Evolutionary conservation across 2,797 vertebrate genomes (phyloP).

Genomic region (Xerus rutilus): DNA sequence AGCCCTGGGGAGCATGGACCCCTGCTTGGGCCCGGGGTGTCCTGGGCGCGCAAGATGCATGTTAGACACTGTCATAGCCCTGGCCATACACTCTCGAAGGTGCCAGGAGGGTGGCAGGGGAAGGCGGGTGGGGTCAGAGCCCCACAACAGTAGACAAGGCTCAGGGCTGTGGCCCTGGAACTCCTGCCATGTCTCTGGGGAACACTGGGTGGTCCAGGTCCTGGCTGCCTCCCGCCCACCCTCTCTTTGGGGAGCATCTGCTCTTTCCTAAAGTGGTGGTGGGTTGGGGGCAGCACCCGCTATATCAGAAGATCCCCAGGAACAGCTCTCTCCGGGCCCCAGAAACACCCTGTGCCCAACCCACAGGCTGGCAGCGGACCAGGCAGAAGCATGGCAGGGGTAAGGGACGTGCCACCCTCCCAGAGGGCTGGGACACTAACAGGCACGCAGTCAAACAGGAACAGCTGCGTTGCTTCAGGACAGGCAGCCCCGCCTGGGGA

Average conservation of each 20-base stretch:
- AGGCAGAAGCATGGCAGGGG: not conserved
- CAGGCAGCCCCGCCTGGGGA: not conserved
- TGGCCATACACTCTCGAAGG: not conserved
- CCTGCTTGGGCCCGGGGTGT: not conserved
- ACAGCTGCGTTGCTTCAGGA: not conserved
- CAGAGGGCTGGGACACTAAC: rapidly evolving
- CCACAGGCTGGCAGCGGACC: not conserved
- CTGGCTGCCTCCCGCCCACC: not conserved
- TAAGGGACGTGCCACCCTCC: not conserved
- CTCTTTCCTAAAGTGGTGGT: not conserved
- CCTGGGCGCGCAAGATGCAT: rapidly evolving
- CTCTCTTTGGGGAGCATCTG: not conserved
- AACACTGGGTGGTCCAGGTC: not conserved
- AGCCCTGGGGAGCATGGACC: not conserved
- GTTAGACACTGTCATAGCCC: rapidly evolving
- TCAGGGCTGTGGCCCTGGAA: not conserved
- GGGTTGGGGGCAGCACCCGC: not conserved
- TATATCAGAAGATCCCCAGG: not conserved
- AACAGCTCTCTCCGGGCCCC: not conserved
- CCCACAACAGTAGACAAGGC: rapidly evolving
- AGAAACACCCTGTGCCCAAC: not conserved
- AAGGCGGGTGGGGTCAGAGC: not conserved
- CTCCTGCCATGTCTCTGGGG: not conserved
- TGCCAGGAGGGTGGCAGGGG: rapidly evolving
- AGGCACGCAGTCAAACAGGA: not conserved